phyloP scores from a whole-genome alignment of 2,797 vertebrate species.

The Danio jaintianensis region DNA sequence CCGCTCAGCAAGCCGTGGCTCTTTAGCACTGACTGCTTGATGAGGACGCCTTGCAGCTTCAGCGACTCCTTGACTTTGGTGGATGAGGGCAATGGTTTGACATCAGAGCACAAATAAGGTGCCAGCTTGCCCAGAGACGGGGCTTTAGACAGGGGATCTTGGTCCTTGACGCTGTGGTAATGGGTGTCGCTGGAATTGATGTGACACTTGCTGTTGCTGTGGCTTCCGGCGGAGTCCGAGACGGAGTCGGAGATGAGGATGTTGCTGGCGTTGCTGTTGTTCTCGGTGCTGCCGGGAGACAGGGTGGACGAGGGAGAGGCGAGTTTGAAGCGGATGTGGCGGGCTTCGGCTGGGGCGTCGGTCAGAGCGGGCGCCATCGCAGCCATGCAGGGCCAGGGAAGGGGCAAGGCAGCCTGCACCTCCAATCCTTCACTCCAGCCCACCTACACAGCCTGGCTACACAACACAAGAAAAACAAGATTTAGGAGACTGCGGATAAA shows the following conservation, averaged over 20 bases:
- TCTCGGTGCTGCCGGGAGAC: conserved; percentile 85
- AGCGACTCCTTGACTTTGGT: conserved; percentile 86
- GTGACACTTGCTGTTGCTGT: conserved; percentile 86
- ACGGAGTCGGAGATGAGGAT: conserved; percentile 77
- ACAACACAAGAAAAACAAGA: neutral
- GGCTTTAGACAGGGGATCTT: conserved; percentile 70
- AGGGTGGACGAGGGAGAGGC: conserved; percentile 89
- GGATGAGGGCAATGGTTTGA: conserved; percentile 87
- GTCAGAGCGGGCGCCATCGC: conserved; percentile 94
- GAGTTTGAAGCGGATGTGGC: conserved; percentile 93
- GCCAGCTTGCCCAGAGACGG: conserved; percentile 89
- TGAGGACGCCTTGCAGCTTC: conserved; percentile 95
- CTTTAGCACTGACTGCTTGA: conserved; percentile 94
- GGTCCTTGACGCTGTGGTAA: conserved; percentile 64
- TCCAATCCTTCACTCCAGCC: conserved; percentile 87
- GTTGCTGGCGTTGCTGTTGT: conserved; percentile 82
- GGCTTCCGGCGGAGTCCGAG: conserved; percentile 8
- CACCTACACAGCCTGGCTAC: conserved; percentile 70
- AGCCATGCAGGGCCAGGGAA: conserved; percentile 96
- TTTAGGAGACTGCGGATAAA: neutral
- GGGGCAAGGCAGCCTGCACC: conserved; percentile 93
- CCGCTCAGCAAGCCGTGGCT: conserved; percentile 86
- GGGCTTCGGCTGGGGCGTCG: conserved; percentile 91
- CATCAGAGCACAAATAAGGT: conserved; percentile 94
- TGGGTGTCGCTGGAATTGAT: conserved; percentile 1